Base-by-base conservation (phyloP, 2,113 vertebrate genomes). In the Petrocephalus microphthalmus region DNA sequence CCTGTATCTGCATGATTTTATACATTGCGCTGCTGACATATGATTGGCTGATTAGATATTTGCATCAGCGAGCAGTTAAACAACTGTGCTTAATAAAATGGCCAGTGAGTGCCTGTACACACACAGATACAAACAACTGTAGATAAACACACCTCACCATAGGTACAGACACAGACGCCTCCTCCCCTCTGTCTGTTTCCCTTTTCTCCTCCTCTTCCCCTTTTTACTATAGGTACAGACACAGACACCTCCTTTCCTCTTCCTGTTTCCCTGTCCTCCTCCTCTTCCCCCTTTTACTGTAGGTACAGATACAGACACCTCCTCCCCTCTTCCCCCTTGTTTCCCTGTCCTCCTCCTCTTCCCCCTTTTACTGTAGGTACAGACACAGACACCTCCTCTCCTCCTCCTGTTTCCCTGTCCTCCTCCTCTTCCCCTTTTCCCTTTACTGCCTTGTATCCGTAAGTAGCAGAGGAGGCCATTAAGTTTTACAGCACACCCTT, bases 301-400 rank as follows among this genome's bases (percentile, higher is more conserved):
- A 56, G 54, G 19, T 57, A 57, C 56, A 57, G 56, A 57, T 19
- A 57, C 1, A 57, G 56, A 57, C 56, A 57, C 20, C 17, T 56
- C 53, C 0, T 56, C 54, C 6, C 5, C 5, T 56, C 54, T 20
- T 22, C 19, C 19, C n/a, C n/a, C n/a, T n/a, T 22, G 54, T 56
- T 56, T 56, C 54, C 54, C 54, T 56, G 54, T 56, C 54, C 5
- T 22, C 54, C 54, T 56, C 85, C 82, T 94, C 93, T 92, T 96
- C 93, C 1, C 3, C 42, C n/a, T n/a, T n/a, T 42, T 42, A 42
- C 42, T 42, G 3, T 42, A 42, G 42, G 42, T 42, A 42, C 3
- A 92, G 54, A 20, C 54, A 56, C 6, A 57, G 19, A 57, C 56
- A n/a, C 56, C 5, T n/a, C 56, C 0, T 57, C 56, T 20, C 20